Evolutionary conservation across 2,113 vertebrate genomes (phyloP), one percentile per base, ranked within the genome.

Genomic region (Menura novaehollandiae): DNA sequence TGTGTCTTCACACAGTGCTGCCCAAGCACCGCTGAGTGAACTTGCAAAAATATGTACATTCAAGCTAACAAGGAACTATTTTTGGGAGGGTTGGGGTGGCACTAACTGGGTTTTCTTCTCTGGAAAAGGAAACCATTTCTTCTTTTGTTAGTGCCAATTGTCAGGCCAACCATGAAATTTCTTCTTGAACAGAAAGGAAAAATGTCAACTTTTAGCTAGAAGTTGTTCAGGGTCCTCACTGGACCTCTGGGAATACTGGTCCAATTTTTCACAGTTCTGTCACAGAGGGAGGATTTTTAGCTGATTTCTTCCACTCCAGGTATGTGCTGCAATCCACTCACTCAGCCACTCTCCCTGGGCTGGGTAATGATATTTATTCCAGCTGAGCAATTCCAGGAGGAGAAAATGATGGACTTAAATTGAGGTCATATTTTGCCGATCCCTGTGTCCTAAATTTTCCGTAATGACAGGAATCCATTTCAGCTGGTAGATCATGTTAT

Each of bases 321-420:
- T 68, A 37, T 83, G 88, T 79, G 78, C 78, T 91, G 53, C 71
- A 90, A 49, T 46, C 56, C 39, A 33, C 53, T 93, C 8, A 1
- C 69, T 96, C 78, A 88, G 67, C 46, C 72, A 35, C n/a, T 58
- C 26, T 68, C 92, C 53, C 71, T 83, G 63, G 22, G n/a, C 62
- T 53, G 71, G 67, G 53, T 93, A 85, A 93, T 90, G 78, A 46
- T 49, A 76, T 88, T 94, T 93, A 90, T 88, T 85, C 90, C 92
- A 96, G 78, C 85, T 85, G 85, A 95, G 78, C 67, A 90, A 19
- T 88, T 93, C 37, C 49, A 83, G 37, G 49, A 94, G 63, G 85
- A 85, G 63, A 95, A 88, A 91, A 94, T 62, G 28, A 94, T 93
- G 79, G 86, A 46, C 95, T 84, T 74, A 35, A 93, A 93, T 39